Evolutionary conservation across 2,113 vertebrate species (phyloP), one percentile per base, ranked within the genome.

Genomic region (Channa argus): DNA sequence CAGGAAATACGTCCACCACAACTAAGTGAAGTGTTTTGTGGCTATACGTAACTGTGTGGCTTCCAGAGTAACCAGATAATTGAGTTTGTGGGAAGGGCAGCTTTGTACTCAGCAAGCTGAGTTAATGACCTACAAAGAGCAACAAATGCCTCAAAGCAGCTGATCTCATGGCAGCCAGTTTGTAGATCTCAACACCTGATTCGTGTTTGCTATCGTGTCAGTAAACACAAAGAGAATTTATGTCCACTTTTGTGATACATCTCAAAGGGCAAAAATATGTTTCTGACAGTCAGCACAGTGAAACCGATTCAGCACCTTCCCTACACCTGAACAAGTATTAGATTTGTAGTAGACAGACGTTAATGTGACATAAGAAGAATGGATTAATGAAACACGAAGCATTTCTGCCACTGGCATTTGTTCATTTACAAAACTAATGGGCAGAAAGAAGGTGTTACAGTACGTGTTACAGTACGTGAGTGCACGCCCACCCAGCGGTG

Each of bases 81-180:
- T 71, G 34, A 24, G 33, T 71, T 77, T 77, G 59, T 10, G 62
- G 65, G 64, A 77, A 81, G 63, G 67, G 82, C 74, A 61, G 60
- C 64, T 65, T 71, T 65, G 47, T 59, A 62, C 39, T 12, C 63
- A 50, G 46, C 52, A 12, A 58, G 45, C 33, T n/a, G 14, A 52
- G 45, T 74, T 71, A 69, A 37, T 79, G 79, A 65, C 56, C 70
- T 64, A 44, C 45, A 56, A 84, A 71, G 52, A 76, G 71, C 64
- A 47, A n/a, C n/a, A 5, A 69, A 60, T n/a, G 67, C 69, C 15
- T 72, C 59, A 6, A 55, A 50, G 52, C 71, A 52, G 49, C 60
- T 2, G 6, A 8, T 43, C 51, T 0, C 14, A 10, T 67, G 64
- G 8, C 49, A n/a, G 64, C 11, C 49, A n/a, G 34, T 36, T 62